Conservation (phyloP, 2,888 invertebrate genomes). For the Halocaridina rubra region DNA sequence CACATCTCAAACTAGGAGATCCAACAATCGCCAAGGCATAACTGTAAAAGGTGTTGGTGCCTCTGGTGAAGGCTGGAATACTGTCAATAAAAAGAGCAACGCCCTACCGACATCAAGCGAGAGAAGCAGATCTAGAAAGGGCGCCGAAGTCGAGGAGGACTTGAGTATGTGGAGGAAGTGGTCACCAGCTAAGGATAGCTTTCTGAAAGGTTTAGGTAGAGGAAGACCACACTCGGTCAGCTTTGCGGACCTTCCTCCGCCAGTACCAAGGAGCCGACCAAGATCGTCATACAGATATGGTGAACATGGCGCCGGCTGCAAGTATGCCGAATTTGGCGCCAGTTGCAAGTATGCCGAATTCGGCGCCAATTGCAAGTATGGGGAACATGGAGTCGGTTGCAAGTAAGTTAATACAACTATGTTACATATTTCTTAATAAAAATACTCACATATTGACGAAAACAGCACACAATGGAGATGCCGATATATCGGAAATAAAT, state of each 20-base stretch:
- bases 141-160: background rate
- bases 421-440: no score
- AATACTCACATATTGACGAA: no score
- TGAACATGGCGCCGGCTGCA: slow-evolving; percentile 13
- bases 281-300: background rate
- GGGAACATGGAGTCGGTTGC: no score
- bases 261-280: no score
- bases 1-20: background rate
- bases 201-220: background rate
- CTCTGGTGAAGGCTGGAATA: background rate
- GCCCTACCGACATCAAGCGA: background rate
- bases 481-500: no score
- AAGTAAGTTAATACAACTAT: no score
- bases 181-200: background rate
- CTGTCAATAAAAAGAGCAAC: background rate
- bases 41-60: slow-evolving; percentile 10
- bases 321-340: background rate
- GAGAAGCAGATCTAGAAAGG: background rate
- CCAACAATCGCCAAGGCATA: background rate
- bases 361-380: no score
- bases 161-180: background rate
- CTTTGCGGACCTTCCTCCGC: background rate
- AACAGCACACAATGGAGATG: no score
- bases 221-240: background rate
- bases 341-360: background rate